Evolutionary conservation across 2,888 invertebrate genomes (phyloP).

Genomic region (Urechis unicinctus): DNA sequence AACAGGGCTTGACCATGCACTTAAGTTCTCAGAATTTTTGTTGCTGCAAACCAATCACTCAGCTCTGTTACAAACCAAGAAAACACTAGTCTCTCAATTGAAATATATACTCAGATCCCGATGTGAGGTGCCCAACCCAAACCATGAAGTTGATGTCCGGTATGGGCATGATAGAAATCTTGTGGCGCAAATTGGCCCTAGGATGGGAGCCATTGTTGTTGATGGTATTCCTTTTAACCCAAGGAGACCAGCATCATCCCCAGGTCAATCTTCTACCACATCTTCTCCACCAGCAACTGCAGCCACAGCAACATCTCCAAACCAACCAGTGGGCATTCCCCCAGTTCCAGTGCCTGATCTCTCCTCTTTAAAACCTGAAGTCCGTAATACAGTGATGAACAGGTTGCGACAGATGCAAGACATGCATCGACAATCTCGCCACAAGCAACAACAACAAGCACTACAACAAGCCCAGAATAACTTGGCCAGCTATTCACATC

Average conservation of each 20-base stretch:
- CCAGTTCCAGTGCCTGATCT: too few species aligned
- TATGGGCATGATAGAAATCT: slow-evolving; percentile 20
- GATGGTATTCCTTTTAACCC: slow-evolving; percentile 25
- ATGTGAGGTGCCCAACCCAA: slow-evolving; percentile 44
- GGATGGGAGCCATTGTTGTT: slow-evolving; percentile 28
- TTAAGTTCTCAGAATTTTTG: slow-evolving; percentile 74
- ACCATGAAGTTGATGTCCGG: slow-evolving; percentile 38
- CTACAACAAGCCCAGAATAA: slow-evolving; percentile 4
- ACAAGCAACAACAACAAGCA: slow-evolving; percentile 9
- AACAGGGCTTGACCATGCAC: slow-evolving; percentile 80
- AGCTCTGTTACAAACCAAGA: slow-evolving; percentile 38
- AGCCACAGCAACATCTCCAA: too few species aligned
- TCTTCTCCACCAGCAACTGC: background rate
- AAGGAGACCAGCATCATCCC: background rate
- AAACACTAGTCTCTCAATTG: slow-evolving; percentile 33
- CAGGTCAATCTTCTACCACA: background rate
- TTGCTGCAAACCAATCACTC: slow-evolving; percentile 53
- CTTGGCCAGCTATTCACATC: background rate
- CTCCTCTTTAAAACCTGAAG: background rate
- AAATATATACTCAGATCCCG: slow-evolving; percentile 28
- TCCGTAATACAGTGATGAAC: slow-evolving; percentile 9
- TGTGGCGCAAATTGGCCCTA: slow-evolving; percentile 22
- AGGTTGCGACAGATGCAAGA: slow-evolving; percentile 8
- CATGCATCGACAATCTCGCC: slow-evolving; percentile 12
- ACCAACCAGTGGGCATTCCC: too few species aligned